Base-by-base conservation (phyloP, 2,888 invertebrate genomes). In the Lepidocyrtinus sp. region DNA sequence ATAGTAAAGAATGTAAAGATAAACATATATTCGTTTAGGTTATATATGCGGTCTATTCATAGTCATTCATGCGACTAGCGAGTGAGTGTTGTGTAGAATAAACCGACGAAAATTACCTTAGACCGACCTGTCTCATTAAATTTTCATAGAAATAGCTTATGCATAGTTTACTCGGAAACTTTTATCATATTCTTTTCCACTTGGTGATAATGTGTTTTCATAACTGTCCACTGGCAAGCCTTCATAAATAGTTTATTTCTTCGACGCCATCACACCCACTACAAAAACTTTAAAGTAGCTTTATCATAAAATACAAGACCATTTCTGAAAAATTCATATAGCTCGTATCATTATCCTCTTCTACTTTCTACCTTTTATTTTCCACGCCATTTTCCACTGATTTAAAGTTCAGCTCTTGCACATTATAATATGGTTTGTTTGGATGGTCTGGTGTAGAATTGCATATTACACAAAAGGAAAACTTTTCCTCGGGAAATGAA, bases 81-180 rank as follows among this genome's bases (percentile, higher is more conserved):
- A 17, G 5, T n/a, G 9, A 12, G 9, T 25, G 1, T 15, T 1
- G 46, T 24, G 9, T 15, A 2, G 21, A 15, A 22, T 12, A 68
- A 68, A 68, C 67, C 27, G 59, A n/a, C 17, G 19, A 70, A 70
- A 59, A 70, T 70, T 70, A 61, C 70, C 59, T 61, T 25, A 12
- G 19, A n/a, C 26, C 59, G 61, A 3, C 55, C 19, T 62, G 63
- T 63, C 62, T 45, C 72, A 36, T 72, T 63, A 72, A 72, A 72
- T 63, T 72, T 63, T 62, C 46, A 72, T 63, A 46, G 72, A 63
- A 72, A 72, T 72, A 46, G 62, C 63, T 72, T 62, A 72, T 72
- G 72, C 63, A 63, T 63, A 62, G 26, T 72, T 63, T 72, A 36
- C 72, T 17, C 50, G 50, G 46, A 62, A 72, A 72, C 72, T 72